Percentiles rank a stretch among this genome's conserved stretches.
phyloP scores from a whole-genome alignment of 2,888 invertebrate genomes.

The Eupithecia tripunctaria region DNA sequence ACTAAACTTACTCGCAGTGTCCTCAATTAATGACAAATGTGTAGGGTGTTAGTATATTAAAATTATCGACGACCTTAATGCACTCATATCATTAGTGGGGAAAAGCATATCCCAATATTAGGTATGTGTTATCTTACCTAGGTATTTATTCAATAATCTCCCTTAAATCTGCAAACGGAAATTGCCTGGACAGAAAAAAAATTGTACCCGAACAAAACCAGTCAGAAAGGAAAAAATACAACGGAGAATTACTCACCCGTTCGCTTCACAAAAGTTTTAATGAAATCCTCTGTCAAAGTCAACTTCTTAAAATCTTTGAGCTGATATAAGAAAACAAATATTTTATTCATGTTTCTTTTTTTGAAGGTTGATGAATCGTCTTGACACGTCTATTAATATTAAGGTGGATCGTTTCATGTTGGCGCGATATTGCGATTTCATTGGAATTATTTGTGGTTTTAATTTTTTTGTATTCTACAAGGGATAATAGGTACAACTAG shows the following conservation, averaged over 20 bases:
- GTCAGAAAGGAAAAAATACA: conserved; percentile 18
- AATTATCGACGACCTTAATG: background rate
- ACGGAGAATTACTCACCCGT: conserved; percentile 26
- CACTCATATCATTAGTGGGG: too few species aligned
- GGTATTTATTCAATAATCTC: too few species aligned
- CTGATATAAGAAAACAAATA: conserved; percentile 18
- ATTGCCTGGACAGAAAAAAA: background rate
- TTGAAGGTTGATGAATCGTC: background rate
- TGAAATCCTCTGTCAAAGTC: conserved; percentile 31
- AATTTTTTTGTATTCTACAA: too few species aligned
- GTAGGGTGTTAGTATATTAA: too few species aligned
- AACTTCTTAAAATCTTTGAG: conserved; percentile 21
- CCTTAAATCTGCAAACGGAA: background rate
- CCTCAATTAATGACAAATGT: background rate
- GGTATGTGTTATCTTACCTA: too few species aligned
- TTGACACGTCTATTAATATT: background rate
- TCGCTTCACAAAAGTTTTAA: conserved; percentile 22
- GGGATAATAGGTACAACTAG: too few species aligned
- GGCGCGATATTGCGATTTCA: too few species aligned
- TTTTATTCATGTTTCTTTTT: conserved; percentile 11
- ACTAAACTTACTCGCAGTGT: too few species aligned
- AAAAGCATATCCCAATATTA: too few species aligned
- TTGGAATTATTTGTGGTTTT: too few species aligned
- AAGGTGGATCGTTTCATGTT: too few species aligned
- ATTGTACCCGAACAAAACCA: conserved; percentile 14